Percentiles rank a stretch among this genome's conserved stretches.
phyloP scores from a whole-genome alignment of 2,113 vertebrate species.

The Tylochromis polylepis region DNA sequence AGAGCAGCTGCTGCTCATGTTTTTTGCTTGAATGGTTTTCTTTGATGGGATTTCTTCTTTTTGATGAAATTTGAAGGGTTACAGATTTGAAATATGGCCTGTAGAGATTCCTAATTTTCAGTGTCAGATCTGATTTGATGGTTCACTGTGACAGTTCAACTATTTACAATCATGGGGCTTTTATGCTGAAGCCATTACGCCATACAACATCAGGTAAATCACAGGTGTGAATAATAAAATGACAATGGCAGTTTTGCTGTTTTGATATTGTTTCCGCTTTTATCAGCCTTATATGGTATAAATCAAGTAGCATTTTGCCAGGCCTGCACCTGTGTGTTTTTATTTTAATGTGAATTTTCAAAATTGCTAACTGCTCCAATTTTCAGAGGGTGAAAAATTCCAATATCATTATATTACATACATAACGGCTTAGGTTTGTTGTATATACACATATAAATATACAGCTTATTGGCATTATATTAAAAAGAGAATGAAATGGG shows the following conservation, averaged over 20 bases:
- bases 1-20: neutral
- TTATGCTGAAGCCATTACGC: neutral
- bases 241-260: neutral
- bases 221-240: neutral
- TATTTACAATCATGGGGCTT: neutral
- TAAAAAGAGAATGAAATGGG: neutral
- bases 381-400: neutral
- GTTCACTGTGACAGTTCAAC: neutral
- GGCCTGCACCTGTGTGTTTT: neutral
- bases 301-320: neutral
- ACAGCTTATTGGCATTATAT: neutral
- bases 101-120: neutral
- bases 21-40: neutral
- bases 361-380: neutral
- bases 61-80: neutral
- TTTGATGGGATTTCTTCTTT: neutral
- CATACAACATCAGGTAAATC: neutral
- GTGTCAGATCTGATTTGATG: neutral
- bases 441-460: neutral
- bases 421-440: neutral
- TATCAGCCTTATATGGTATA: neutral
- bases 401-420: neutral
- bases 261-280: neutral
- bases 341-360: neutral
- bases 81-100: neutral